These are phyloP conservation scores for Liolophura sinensis DNA, from an alignment of 1,140 invertebrate genomes.

Conservation along the genomic window DNA sequence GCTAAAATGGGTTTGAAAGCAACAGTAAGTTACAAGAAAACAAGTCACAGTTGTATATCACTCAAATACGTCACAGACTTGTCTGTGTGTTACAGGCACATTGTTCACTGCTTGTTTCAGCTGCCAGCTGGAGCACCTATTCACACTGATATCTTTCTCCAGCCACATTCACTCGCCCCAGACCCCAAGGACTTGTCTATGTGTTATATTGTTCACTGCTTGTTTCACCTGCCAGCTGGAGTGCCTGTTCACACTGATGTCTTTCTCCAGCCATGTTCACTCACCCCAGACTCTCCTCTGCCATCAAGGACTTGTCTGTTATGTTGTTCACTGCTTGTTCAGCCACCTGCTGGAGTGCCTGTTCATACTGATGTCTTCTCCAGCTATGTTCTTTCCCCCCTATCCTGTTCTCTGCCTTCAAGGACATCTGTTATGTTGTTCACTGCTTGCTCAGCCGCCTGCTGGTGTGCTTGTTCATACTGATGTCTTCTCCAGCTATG, in stretches of 20 bases:
- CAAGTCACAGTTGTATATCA: too few relatives aligned
- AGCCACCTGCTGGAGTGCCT: slow-evolving; percentile 67
- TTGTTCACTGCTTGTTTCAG: slow-evolving; percentile 5
- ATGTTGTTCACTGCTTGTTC: slow-evolving; percentile 16
- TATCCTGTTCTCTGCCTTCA: too few relatives aligned
- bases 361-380: slow-evolving; percentile 67
- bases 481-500: background rate
- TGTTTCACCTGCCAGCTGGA: slow-evolving; percentile 12
- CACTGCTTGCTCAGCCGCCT: slow-evolving; percentile 5
- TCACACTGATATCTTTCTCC: slow-evolving; percentile 7
- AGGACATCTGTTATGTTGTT: background rate
- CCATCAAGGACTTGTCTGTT: slow-evolving; percentile 62
- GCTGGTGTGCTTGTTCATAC: slow-evolving; percentile 8
- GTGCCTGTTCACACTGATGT: slow-evolving; percentile 9
- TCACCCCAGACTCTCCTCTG: slow-evolving; percentile 59
- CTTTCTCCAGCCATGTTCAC: background rate
- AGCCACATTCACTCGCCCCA: too few relatives aligned
- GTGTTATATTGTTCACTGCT: slow-evolving; percentile 2
- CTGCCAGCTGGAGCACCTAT: slow-evolving; percentile 4
- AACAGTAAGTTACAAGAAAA: too few relatives aligned
- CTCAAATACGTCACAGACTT: too few relatives aligned
- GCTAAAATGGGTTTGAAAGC: too few relatives aligned
- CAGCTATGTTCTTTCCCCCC: slow-evolving; percentile 64
- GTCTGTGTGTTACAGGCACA: too few relatives aligned
- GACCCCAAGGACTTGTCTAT: too few relatives aligned